Evolutionary conservation across 2,888 invertebrate genomes (phyloP).

Genomic region (Ichneumoninae sp.): DNA sequence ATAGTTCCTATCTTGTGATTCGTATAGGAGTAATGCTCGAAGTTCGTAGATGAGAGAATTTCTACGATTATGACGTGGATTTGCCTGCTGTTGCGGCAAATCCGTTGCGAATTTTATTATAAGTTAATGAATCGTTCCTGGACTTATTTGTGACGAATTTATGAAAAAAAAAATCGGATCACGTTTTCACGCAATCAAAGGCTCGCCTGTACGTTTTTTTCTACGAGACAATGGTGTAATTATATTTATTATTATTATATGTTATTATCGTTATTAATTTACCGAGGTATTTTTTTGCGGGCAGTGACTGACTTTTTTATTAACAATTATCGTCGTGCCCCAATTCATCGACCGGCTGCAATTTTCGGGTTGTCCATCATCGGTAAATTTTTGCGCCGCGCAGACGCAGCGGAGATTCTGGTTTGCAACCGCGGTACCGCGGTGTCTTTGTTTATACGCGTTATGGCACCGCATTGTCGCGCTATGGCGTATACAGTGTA

Average conservation of each 20-base stretch:
- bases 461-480: slow-evolving; percentile 51
- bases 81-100: too few relatives aligned
- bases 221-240: too few relatives aligned
- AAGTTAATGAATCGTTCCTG: too few relatives aligned
- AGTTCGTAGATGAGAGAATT: too few relatives aligned
- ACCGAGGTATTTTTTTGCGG: background rate
- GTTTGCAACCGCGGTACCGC: background rate
- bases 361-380: slow-evolving; percentile 47
- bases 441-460: slow-evolving; percentile 10
- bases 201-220: too few relatives aligned
- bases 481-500: slow-evolving; percentile 15
- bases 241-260: background rate
- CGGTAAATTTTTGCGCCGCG: slow-evolving; percentile 23
- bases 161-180: too few relatives aligned
- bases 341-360: slow-evolving; percentile 4
- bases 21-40: too few relatives aligned
- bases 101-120: too few relatives aligned
- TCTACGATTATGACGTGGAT: too few relatives aligned
- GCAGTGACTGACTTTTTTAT: background rate
- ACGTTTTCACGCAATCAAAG: too few relatives aligned
- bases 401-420: background rate
- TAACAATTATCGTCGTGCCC: slow-evolving; percentile 1
- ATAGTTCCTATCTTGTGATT: too few relatives aligned
- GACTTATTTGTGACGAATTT: too few relatives aligned
- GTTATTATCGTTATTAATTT: background rate